Conservation (phyloP, 2,888 invertebrate species). For the Unio pictorum region DNA sequence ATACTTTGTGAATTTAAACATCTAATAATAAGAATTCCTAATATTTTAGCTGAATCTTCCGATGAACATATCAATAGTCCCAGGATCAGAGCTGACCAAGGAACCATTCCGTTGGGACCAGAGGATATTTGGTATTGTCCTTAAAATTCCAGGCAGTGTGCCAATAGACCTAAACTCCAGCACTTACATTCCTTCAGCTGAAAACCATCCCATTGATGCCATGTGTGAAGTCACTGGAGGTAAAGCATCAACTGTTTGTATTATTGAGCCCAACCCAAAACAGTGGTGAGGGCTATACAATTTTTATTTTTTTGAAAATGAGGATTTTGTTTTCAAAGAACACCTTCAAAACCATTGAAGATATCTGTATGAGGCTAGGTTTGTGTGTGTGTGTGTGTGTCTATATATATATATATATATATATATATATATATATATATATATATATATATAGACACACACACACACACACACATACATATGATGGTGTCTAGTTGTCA, state of each 20-base stretch:
- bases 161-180: conserved; percentile 80
- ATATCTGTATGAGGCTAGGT: no score
- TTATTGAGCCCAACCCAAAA: background rate
- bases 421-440: no score
- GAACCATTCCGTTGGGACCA: conserved; percentile 99
- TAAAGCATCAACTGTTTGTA: conserved; percentile 60
- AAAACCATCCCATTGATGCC: conserved; percentile 94
- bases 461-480: no score
- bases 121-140: conserved; percentile 93
- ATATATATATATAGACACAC: no score
- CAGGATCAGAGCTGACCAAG: conserved; percentile 95
- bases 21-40: no score
- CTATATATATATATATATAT: no score
- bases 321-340: no score
- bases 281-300: background rate
- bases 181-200: conserved; percentile 85
- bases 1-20: no score
- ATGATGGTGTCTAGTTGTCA: no score
- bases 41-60: conserved; percentile 85
- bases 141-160: conserved; percentile 88
- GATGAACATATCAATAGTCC: conserved; percentile 86
- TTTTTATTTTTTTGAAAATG: no score
- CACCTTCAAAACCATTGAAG: no score
- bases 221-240: conserved; percentile 99
- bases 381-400: no score